These are phyloP conservation scores for Galemys pyrenaicus DNA, from an alignment of 2,113 vertebrate genomes.

Conservation along the genomic window DNA sequence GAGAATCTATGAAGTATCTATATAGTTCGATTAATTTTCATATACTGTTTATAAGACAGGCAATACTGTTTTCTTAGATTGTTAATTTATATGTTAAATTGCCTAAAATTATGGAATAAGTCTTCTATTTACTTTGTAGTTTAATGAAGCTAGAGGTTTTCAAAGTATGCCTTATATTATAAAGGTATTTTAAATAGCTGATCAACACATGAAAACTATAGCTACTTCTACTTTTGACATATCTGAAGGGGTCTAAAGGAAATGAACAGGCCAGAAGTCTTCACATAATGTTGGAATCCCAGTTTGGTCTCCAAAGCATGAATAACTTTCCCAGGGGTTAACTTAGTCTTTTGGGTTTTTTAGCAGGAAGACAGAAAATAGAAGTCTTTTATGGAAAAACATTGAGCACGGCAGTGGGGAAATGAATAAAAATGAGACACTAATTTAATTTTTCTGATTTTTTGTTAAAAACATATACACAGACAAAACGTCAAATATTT, in stretches of 20 bases:
- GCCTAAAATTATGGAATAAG: background rate
- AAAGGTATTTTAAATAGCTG: background rate
- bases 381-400: background rate
- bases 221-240: background rate
- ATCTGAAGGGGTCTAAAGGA: background rate
- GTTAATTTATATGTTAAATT: constrained; percentile 3
- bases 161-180: background rate
- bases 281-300: background rate
- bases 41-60: background rate
- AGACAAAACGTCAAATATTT: constrained; percentile 30
- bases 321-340: background rate
- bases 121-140: background rate
- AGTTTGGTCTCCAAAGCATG: constrained; percentile 4
- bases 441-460: background rate
- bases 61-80: background rate
- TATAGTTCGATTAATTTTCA: background rate
- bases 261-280: background rate
- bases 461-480: constrained; percentile 30
- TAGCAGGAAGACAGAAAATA: background rate
- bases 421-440: background rate
- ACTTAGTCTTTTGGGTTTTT: background rate
- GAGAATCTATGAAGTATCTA: background rate
- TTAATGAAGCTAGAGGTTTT: background rate
- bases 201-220: background rate
- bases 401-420: background rate